A percentile compares a stretch with the other conserved stretches of the same genome.
Conservation (phyloP, 2,888 invertebrate genomes). For the Ditula angustiorana region DNA sequence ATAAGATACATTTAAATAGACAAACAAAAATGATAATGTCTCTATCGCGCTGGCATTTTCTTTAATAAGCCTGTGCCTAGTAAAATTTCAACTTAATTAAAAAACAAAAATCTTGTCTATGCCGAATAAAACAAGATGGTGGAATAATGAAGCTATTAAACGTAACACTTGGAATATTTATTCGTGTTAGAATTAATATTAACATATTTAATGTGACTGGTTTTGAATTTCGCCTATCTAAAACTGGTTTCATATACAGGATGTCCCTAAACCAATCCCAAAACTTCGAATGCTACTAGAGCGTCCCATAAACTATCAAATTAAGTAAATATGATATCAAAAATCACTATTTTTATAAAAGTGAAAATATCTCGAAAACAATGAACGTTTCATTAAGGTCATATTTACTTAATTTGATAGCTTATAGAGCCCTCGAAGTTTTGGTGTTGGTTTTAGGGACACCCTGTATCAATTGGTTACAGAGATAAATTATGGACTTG, state of each 20-base stretch:
- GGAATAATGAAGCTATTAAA: conserved; percentile 35
- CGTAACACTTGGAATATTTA: conserved; percentile 29
- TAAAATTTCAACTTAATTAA: conserved; percentile 23
- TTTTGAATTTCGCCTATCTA: conserved; percentile 34
- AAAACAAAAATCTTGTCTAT: conserved; percentile 31
- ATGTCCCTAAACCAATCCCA: conserved; percentile 14
- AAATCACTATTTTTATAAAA: too few species aligned
- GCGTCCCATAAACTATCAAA: too few species aligned
- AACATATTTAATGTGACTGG: conserved; percentile 32
- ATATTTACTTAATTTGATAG: too few species aligned
- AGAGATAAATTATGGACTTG: conserved; percentile 21
- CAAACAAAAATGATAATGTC: conserved; percentile 2
- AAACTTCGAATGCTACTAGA: too few species aligned
- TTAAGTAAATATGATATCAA: too few species aligned
- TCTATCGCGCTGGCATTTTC: neutral
- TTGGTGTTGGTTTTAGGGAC: too few species aligned
- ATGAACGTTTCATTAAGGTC: too few species aligned
- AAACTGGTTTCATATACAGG: conserved; percentile 19
- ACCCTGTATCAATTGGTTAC: neutral
- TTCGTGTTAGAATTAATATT: conserved; percentile 29
- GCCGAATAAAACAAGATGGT: conserved; percentile 21
- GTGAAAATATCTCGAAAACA: too few species aligned
- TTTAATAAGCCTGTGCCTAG: neutral
- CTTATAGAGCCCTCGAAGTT: too few species aligned
- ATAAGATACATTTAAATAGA: neutral